Evolutionary conservation across 1,140 invertebrate species (phyloP).

Genomic region (Ruditapes philippinarum): DNA sequence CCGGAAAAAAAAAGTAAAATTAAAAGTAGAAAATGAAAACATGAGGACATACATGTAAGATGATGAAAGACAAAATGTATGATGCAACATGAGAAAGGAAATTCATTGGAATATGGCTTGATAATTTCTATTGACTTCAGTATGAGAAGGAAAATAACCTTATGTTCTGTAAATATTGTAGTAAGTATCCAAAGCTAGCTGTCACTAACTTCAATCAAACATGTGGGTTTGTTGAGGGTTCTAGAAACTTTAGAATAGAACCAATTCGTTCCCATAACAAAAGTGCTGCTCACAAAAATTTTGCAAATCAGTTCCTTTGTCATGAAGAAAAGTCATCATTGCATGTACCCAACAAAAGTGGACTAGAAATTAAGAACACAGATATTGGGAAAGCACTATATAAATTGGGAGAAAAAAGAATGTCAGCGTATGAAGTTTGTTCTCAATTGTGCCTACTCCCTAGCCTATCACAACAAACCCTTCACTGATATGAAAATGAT

Average conservation of each 20-base stretch:
- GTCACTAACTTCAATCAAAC: neutral
- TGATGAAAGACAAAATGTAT: neutral
- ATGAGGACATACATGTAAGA: no score
- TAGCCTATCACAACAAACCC: neutral
- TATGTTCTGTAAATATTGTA: slow-evolving; percentile 14
- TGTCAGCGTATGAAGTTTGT: neutral
- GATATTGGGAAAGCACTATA: neutral
- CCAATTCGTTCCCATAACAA: neutral
- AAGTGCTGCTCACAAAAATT: neutral
- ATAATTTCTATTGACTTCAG: neutral
- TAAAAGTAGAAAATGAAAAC: no score
- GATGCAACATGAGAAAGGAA: neutral
- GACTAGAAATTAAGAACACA: neutral
- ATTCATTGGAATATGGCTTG: neutral
- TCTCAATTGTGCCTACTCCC: neutral
- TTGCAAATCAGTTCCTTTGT: neutral
- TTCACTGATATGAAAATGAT: neutral
- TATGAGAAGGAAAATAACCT: neutral
- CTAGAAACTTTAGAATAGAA: neutral
- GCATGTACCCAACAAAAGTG: neutral
- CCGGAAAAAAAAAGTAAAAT: no score
- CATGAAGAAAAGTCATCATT: no score
- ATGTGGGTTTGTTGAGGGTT: neutral
- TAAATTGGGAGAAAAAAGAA: neutral
- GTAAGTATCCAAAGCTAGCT: neutral